Evolutionary conservation across 2,888 invertebrate genomes (phyloP), one percentile per base, ranked within the genome.

Genomic region (Endotricha flammealis): DNA sequence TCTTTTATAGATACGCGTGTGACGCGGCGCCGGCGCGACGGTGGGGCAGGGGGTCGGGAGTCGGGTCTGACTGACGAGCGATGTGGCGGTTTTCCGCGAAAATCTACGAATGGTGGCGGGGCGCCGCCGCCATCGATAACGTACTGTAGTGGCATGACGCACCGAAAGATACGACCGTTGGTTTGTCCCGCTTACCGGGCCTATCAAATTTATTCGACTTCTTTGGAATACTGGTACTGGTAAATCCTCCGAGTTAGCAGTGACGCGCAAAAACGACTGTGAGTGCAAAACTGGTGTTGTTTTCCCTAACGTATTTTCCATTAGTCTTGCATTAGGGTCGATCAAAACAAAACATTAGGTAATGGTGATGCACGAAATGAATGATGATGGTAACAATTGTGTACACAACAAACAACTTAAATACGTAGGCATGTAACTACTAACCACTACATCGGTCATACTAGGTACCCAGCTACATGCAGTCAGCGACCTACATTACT

Each of bases 81-180:
- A 66, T 74, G 69, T 72, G 75, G 73, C 70, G 70, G 78, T 82
- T 85, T 85, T 85, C 81, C 79, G 79, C 76, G 83, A 85, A 85
- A 80, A 79, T 72, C 73, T 77, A 75, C 74, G 67, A 68, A 68
- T 61, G 64, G 65, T 65, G 66, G 71, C 63, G 64, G 63, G 64
- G 63, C 64, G 65, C 57, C 67, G 62, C 56, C 50, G 39, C 29
- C 33, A 32, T 32, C 55, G 55, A 55, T 67, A 64, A 64, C 63
- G 60, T 72, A 67, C 67, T 64, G 68, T 70, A 70, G 68, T 62
- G 51, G 50, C 52, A 60, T 77, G 81, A 82, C 83, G 82, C 77
- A 78, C 66, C 69, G 52, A 58, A 60, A 66, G 63, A 62, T 52
- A 54, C 51, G 64, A 64, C 73, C 66, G 69, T 72, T 74, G 75